Conservation (phyloP, 2,797 vertebrate genomes). For the Coccyzus lansbergi region DNA sequence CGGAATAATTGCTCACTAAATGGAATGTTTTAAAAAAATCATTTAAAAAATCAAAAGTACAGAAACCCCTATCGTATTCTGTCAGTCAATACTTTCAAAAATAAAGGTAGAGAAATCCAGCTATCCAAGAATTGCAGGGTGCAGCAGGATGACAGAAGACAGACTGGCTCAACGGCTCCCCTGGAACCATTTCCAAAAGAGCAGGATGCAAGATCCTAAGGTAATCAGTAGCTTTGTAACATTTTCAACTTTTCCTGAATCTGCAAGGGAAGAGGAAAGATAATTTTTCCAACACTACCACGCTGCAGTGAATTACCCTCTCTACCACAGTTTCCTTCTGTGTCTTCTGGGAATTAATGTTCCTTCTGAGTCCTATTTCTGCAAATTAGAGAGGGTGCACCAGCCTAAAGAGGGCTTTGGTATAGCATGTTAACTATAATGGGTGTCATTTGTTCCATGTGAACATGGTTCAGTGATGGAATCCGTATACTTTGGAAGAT, state of each 20-base stretch:
- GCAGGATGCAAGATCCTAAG: background rate
- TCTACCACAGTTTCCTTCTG: background rate
- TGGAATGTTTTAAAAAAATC: background rate
- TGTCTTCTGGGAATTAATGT: background rate
- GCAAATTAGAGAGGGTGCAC: background rate
- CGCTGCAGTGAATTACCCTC: too few species aligned
- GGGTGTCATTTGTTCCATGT: background rate
- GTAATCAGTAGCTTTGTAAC: background rate
- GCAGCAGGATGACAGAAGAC: background rate
- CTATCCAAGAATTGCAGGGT: background rate
- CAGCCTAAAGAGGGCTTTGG: background rate
- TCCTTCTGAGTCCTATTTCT: background rate
- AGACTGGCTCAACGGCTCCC: background rate
- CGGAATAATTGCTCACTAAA: background rate
- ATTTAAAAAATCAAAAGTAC: background rate
- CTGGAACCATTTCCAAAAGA: background rate
- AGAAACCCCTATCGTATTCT: background rate
- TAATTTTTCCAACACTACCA: too few species aligned
- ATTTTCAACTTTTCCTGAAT: background rate
- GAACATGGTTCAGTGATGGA: background rate
- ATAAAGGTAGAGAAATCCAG: background rate
- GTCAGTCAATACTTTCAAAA: background rate
- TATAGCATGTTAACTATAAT: background rate
- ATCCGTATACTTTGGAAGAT: background rate
- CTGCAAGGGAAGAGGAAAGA: background rate